Evolutionary conservation across 2,113 vertebrate genomes (phyloP), one percentile per base, ranked within the genome.

Genomic region (Synodontis membranacea): DNA sequence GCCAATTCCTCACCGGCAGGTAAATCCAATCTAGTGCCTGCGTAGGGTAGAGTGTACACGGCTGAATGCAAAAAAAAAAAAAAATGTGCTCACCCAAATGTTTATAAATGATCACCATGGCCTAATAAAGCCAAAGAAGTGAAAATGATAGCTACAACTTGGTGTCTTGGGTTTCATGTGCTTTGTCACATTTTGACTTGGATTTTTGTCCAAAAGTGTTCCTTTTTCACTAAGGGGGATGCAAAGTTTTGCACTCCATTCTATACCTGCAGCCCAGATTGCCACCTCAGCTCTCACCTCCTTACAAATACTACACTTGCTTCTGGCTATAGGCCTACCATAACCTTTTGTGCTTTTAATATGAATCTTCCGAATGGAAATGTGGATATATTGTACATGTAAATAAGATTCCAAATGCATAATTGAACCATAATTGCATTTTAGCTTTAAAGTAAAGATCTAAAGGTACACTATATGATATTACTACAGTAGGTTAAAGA

Each of bases 1-100:
- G 98, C 89, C 97, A 99, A 87, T 95, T 99, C 85, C 97, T 99
- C 89, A 99, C 97, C 0, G 98, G 98, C 94, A 98, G 98, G 98
- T 99, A 96, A 94, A 82, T 46, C 52, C 23, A 56, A 19, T n/a
- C 11, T 17, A 50, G 31, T n/a, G 23, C 25, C 0, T 75, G 12
- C 17, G 3, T 28, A n/a, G n/a, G n/a, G 25, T 17, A 2, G 5
- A 46, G n/a, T 48, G 12, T 8, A 8, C 2, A 23, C n/a, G n/a
- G 42, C 42, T 15, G 23, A 75, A 75, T 46, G 72, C 72, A 46
- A 34, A 54, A n/a, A n/a, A n/a, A n/a, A n/a, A n/a, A n/a, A n/a
- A n/a, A n/a, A 31, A n/a, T 54, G 34, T 37, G 31, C 48, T 12
- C 19, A 79, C 31, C 76, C 19, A n/a, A n/a, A n/a, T n/a, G n/a